Conservation (phyloP, 1,140 invertebrate species). For the Habropoda laboriosa region DNA sequence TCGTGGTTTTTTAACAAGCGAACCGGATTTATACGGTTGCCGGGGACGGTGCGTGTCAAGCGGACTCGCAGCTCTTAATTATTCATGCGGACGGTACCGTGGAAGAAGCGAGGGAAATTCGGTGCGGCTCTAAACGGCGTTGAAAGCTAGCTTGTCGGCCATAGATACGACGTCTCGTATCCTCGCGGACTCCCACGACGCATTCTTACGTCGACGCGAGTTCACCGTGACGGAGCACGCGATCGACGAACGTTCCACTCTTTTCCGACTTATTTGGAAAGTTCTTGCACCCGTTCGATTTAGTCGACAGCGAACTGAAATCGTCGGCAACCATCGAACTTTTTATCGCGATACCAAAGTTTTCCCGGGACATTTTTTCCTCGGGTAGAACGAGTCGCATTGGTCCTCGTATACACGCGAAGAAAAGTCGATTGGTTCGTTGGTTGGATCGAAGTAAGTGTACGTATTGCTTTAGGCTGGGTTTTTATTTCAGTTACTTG, state of each 20-base stretch:
- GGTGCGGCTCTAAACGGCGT: constrained; percentile 27
- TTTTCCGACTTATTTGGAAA: neutral
- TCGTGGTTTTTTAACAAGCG: constrained; percentile 26
- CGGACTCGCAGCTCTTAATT: constrained; percentile 41
- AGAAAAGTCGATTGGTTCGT: no score
- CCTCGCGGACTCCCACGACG: constrained; percentile 30
- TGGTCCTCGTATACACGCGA: no score
- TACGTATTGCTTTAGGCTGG: no score
- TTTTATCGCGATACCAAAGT: constrained; percentile 22
- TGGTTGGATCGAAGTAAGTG: neutral
- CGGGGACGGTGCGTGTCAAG: constrained; percentile 24
- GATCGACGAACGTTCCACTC: neutral
- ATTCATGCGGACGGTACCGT: constrained; percentile 29
- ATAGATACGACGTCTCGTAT: neutral
- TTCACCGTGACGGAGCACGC: constrained; percentile 1
- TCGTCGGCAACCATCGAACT: neutral
- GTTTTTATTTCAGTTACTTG: no score
- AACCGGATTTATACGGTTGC: constrained; percentile 36
- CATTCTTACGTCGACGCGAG: neutral
- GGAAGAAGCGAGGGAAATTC: constrained; percentile 35
- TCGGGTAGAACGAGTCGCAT: no score
- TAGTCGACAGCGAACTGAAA: neutral
- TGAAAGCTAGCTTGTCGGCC: constrained; percentile 30
- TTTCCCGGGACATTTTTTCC: neutral
- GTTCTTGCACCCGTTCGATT: neutral